Percentiles rank a stretch among this genome's conserved stretches.
Conservation (phyloP, 2,113 vertebrate species). For the Octodon degus region DNA sequence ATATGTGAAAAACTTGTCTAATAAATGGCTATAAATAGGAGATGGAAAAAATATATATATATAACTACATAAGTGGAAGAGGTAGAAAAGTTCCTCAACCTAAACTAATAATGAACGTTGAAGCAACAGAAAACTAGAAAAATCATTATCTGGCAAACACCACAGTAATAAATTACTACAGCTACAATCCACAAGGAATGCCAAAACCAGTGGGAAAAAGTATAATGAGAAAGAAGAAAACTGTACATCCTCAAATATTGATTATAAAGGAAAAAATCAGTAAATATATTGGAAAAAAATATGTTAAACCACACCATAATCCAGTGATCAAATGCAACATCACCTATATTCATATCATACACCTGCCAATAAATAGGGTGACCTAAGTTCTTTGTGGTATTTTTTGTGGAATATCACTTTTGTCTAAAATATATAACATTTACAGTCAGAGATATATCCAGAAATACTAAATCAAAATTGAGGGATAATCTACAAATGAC, state of each 20-base stretch:
- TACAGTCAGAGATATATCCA: background rate
- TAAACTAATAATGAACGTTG: background rate
- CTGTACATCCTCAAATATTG: background rate
- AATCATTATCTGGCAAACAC: background rate
- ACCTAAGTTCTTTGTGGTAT: background rate
- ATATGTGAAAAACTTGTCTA: slow-evolving; percentile 4
- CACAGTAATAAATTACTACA: background rate
- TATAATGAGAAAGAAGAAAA: background rate
- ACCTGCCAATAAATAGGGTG: background rate
- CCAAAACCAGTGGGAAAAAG: background rate
- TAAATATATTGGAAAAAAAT: background rate
- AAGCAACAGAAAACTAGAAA: slow-evolving; percentile 20
- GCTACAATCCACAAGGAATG: background rate
- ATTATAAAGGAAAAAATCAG: background rate
- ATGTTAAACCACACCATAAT: background rate
- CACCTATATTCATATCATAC: background rate
- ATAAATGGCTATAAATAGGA: slow-evolving; percentile 43
- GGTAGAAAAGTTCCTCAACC: background rate
- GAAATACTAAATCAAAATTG: background rate
- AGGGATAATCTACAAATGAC: background rate
- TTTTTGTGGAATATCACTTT: background rate
- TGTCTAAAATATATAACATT: background rate
- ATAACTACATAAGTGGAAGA: background rate
- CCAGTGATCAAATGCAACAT: background rate
- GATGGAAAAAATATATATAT: slow-evolving; percentile 37